phyloP scores from a whole-genome alignment of 92 coral and sea anemone genomes.

The Metridium senile region DNA sequence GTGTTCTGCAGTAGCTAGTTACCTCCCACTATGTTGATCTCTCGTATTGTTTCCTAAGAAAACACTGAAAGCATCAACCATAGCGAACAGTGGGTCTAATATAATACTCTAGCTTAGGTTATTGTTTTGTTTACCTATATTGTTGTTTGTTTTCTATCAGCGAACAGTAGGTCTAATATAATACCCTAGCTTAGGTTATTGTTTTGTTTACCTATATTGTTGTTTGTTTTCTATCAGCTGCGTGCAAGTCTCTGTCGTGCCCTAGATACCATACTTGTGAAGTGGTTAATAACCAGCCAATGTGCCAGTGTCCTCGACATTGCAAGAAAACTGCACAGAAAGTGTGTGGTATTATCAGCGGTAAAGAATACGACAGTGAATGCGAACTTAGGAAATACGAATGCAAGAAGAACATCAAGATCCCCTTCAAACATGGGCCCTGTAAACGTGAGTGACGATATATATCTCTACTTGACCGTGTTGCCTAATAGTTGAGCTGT shows the following conservation, averaged over 20 bases:
- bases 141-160: not conserved
- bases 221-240: constrained; percentile 20
- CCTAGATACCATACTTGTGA: constrained; percentile 60
- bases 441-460: constrained; percentile 63
- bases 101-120: too few species aligned
- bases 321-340: constrained; percentile 64
- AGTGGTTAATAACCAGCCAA: constrained; percentile 27
- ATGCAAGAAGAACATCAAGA: constrained; percentile 64
- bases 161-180: too few species aligned
- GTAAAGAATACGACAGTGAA: constrained; percentile 55
- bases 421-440: constrained; percentile 60
- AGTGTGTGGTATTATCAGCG: constrained; percentile 69
- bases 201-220: not conserved
- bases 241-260: constrained; percentile 45
- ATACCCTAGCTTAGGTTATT: too few species aligned
- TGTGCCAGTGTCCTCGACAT: constrained; percentile 72
- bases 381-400: constrained; percentile 71
- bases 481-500: not conserved
- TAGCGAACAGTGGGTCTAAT: too few species aligned
- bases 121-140: not conserved
- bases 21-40: too few species aligned
- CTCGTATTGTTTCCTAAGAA: too few species aligned
- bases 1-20: too few species aligned
- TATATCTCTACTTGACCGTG: not conserved
- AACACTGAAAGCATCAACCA: too few species aligned